Evolutionary conservation across 2,888 invertebrate species (phyloP).

Genomic region (Shargacucullia verbasci): DNA sequence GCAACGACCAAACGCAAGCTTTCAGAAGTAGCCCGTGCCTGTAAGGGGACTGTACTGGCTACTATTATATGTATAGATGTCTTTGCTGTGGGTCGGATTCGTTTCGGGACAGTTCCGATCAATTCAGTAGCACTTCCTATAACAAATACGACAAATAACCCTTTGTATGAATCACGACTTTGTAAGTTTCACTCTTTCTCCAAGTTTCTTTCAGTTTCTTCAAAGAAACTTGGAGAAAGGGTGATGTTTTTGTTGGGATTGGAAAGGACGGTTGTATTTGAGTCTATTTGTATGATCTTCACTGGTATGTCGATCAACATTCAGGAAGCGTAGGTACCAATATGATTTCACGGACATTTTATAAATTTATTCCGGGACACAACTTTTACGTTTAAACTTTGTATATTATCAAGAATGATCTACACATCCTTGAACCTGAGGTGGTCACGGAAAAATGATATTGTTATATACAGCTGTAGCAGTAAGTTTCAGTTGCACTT

Average conservation of each 20-base stretch:
- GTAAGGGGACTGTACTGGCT: too few species aligned
- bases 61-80: not conserved
- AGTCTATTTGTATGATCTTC: conserved; percentile 8
- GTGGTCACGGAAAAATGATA: too few species aligned
- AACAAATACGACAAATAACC: conserved; percentile 10
- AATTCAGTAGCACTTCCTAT: conserved; percentile 7
- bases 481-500: not conserved
- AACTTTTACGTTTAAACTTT: too few species aligned
- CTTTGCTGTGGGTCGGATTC: too few species aligned
- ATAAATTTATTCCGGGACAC: too few species aligned
- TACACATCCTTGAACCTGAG: too few species aligned
- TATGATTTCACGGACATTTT: not conserved
- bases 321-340: too few species aligned
- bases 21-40: too few species aligned
- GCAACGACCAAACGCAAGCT: too few species aligned
- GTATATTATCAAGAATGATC: too few species aligned
- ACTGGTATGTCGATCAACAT: not conserved
- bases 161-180: conserved; percentile 1
- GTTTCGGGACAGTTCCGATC: not conserved
- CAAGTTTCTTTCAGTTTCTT: conserved; percentile 6
- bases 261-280: not conserved
- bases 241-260: conserved; percentile 2
- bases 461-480: too few species aligned
- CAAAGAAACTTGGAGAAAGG: too few species aligned
- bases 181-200: not conserved